Evolutionary conservation across 2,113 vertebrate species (phyloP), one percentile per base, ranked within the genome.

Genomic region (Tupaia tana): DNA sequence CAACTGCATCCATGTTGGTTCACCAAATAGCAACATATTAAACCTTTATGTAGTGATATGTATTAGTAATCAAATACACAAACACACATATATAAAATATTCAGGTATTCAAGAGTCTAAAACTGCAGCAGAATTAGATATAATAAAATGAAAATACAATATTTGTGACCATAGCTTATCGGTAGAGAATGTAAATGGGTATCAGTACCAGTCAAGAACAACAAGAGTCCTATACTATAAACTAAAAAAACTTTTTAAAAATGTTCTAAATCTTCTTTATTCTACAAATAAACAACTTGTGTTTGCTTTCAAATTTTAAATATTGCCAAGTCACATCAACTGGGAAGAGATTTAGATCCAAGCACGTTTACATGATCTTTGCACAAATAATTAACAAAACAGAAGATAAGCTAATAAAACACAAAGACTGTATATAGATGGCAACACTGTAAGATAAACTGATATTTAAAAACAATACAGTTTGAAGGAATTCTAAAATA

Each of bases 361-460:
- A 88, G 83, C 43, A 93, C 0, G 19, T 85, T 75, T 96, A 91
- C 1, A 34, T 92, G 84, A 96, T 83, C 16, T 95, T 80, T 96
- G 54, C 59, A 74, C 77, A 97, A 95, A 69, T 91, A 96, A 97
- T 95, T 95, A 98, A 93, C 31, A 74, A 77, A 96, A 94, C 66
- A 24, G 29, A 95, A 94, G 59, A 91, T 96, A 91, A 96, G 27
- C 69, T 75, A 82, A 88, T 1, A 96, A 97, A 96, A 56, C 20
- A 73, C 54, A 92, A 95, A 84, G 9, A 1, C 18, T 34, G 93
- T 67, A 94, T 96, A 80, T 19, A 91, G 52, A 8, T 78, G 79
- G 34, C 3, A 95, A 64, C n/a, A 82, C 20, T 94, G 43, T 52
- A n/a, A 18, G 43, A 93, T 69, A 96, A 97, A 91, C n/a, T 90